Base-by-base conservation (phyloP, 2,888 invertebrate species). In the Molanna angustata region DNA sequence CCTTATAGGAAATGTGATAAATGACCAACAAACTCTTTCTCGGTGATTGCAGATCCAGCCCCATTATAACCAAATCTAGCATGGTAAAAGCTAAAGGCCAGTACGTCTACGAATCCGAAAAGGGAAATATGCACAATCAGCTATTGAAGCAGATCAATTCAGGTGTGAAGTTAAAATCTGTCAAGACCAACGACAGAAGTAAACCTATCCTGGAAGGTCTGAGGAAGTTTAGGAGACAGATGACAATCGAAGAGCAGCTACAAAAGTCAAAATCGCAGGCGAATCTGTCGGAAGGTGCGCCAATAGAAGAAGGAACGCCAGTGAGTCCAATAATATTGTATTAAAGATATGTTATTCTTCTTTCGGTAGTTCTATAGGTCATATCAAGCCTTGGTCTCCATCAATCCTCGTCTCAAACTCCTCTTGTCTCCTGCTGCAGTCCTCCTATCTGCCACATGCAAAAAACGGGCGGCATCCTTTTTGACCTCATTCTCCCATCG, bases 231-330 rank as follows among this genome's bases (percentile, higher is more conserved):
- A 80, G 93, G 50, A 79, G 92, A 64, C 93, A 93, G 69, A 83
- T 91, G 84, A 93, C 93, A 1, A 89, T 92, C 61, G 93, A 93
- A 65, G 92, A 93, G 66, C 90, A 91, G 71, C 84, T 90, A 40
- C 88, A 88, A 62, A 91, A 91, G 67, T 88, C 88, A 0, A 85
- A 86, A 71, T 88, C 88, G 3, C 86, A 81, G 62, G 76, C 82
- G 1, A 77, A 78, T 60, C 33, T 78, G 58, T 67, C 70, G 31
- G 27, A 4, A 11, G 27, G 6, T 4, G 27, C 27, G 27, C 6
- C 27, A 27, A 11, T 11, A 27, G 27, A 4, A 27, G 27, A 27
- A 27, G 27, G 20, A 19, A 27, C 27, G 27, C 6, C 4, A 27
- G 27, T 27, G 4, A 27, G 27, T 27, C 11, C 11, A n/a, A n/a